Evolutionary conservation across 2,888 invertebrate species (phyloP), one percentile per base, ranked within the genome.

Genomic region (Ichneumoninae sp.): DNA sequence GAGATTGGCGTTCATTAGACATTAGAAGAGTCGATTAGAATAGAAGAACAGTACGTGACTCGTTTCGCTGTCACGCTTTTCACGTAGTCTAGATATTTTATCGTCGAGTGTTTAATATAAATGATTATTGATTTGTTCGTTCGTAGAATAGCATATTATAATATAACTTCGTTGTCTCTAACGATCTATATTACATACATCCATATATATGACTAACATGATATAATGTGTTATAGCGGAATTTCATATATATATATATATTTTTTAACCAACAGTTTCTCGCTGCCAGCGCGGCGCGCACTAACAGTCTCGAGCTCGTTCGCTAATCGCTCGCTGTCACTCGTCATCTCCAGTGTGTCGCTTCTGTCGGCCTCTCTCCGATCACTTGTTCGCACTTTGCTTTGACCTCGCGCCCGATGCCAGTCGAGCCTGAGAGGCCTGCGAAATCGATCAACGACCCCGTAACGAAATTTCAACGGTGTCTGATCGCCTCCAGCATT

Each of bases 341-440:
- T 47, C 54, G 63, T 68, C 66, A 71, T 57, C 44, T 78, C 74
- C 81, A 77, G 70, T 85, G 86, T 86, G 86, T 85, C 80, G 86
- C 85, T 85, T 86, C 83, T 73, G 47, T 76, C 77, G 73, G 69
- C 6, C 22, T 79, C 66, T 79, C 8, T 76, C 57, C 16, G 52
- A 75, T 71, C 4, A 54, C 63, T 57, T 10, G 71, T 66, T 22
- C 57, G 74, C 54, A 78, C 30, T 52, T 73, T 50, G 71, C 81
- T 74, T 70, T 26, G 10, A 26, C 50, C 33, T 16, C 65, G 19
- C 36, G 13, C 65, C 47, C 57, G 57, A 7, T 70, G 63, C 60
- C 50, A 54, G 73, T 57, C 7, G 7, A 16, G 13, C n/a, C 65
- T 66, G 3, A 30, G 30, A 52, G 57, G 16, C 50, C 44, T 19